Percentiles rank a stretch among this genome's conserved stretches.
These are phyloP conservation scores for Dipodomys merriami DNA, from an alignment of 2,113 vertebrate genomes.

Conservation along the genomic window DNA sequence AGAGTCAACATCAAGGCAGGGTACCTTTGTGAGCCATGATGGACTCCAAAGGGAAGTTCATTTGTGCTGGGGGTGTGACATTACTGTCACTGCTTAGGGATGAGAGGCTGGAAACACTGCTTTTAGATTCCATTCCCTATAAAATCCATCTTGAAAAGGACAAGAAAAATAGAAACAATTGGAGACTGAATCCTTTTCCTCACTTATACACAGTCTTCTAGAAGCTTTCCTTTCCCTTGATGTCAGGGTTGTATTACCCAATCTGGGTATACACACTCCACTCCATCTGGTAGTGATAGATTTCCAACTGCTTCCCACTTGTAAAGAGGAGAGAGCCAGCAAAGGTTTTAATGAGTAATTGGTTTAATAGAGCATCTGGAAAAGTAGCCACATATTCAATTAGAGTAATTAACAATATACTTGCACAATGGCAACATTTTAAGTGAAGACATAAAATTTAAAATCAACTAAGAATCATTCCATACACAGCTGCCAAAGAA, in stretches of 20 bases:
- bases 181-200: neutral
- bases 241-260: conserved; percentile 13
- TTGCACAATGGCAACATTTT: conserved; percentile 47
- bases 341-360: conserved; percentile 64
- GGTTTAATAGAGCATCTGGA: conserved; percentile 61
- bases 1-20: neutral
- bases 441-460: conserved; percentile 1
- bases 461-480: conserved; percentile 30
- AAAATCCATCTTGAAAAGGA: neutral
- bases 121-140: neutral
- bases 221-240: neutral
- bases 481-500: conserved; percentile 27
- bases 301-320: conserved; percentile 42
- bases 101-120: neutral
- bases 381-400: conserved; percentile 58
- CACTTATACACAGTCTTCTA: neutral
- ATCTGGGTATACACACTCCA: neutral
- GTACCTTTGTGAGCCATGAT: accelerated
- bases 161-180: neutral
- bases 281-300: conserved; percentile 42
- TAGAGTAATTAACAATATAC: conserved; percentile 58
- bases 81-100: too few relatives aligned
- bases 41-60: too few relatives aligned
- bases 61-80: neutral
- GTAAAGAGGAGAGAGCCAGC: conserved; percentile 39